A percentile compares a stretch with the other conserved stretches of the same genome.
These are phyloP conservation scores for Gambusia yucatana DNA, from an alignment of 2,797 vertebrate genomes.

Conservation along the genomic window DNA sequence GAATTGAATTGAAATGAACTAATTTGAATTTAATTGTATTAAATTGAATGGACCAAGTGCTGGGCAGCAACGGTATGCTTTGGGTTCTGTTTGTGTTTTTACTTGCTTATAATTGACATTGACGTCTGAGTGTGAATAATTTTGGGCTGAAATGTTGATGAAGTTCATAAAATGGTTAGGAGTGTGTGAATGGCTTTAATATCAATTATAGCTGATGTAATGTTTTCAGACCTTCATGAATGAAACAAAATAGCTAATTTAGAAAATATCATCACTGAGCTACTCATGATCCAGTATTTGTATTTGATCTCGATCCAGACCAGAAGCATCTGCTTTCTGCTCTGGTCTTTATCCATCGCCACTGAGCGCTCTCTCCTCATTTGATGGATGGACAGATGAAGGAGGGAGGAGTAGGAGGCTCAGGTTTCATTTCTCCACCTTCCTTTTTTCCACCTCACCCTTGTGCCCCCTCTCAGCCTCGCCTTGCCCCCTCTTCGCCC, in stretches of 20 bases:
- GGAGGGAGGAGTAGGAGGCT: constrained; percentile 39
- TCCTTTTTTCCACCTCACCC: constrained; percentile 46
- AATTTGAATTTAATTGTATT: background rate
- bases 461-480: constrained; percentile 50
- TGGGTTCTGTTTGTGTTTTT: background rate
- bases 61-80: background rate
- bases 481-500: constrained; percentile 33
- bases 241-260: background rate
- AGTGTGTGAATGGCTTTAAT: background rate
- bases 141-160: background rate
- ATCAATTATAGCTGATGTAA: background rate
- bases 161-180: background rate
- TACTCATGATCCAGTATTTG: no score
- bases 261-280: background rate
- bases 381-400: constrained; percentile 47
- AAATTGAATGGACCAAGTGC: background rate
- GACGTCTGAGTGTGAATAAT: background rate
- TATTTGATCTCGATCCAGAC: background rate
- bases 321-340: background rate
- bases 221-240: background rate
- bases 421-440: constrained; percentile 57
- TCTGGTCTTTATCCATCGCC: constrained; percentile 56
- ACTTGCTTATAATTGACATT: background rate
- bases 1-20: background rate
- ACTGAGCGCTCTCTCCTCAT: constrained; percentile 21